Conservation (phyloP, 2,888 invertebrate genomes). For the Syrista parreyssii region DNA sequence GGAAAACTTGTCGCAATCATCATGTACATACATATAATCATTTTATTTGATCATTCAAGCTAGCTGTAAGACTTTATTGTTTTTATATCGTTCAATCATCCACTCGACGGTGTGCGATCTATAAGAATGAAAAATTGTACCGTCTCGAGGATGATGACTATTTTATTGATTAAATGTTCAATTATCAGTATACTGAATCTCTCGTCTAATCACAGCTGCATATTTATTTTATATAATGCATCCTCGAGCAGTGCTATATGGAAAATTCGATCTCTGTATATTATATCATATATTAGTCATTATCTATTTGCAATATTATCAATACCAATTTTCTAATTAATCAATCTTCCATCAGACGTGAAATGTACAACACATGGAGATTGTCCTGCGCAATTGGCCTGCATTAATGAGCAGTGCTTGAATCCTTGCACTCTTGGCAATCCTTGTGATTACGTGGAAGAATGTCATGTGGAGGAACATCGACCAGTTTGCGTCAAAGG, state of each 20-base stretch:
- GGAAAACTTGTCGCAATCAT: neutral
- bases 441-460: constrained; percentile 80
- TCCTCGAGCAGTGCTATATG: constrained; percentile 16
- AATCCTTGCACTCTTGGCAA: constrained; percentile 83
- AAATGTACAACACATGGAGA: constrained; percentile 84
- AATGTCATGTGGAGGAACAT: constrained; percentile 86
- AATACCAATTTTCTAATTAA: constrained; percentile 15
- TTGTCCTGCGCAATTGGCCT: constrained; percentile 82
- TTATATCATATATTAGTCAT: neutral
- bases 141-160: neutral
- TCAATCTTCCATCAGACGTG: constrained; percentile 71
- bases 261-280: neutral
- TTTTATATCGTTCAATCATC: neutral
- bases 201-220: neutral
- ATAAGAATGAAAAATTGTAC: neutral
- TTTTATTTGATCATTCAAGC: neutral
- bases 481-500: constrained; percentile 87
- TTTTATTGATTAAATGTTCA: neutral
- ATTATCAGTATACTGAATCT: neutral
- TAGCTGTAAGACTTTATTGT: neutral
- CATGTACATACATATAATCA: neutral
- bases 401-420: constrained; percentile 81
- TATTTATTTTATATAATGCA: constrained; percentile 4
- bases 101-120: neutral
- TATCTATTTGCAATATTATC: constrained; percentile 12